These are phyloP conservation scores for Microplitis demolitor DNA, from an alignment of 1,140 invertebrate genomes.

Conservation along the genomic window DNA sequence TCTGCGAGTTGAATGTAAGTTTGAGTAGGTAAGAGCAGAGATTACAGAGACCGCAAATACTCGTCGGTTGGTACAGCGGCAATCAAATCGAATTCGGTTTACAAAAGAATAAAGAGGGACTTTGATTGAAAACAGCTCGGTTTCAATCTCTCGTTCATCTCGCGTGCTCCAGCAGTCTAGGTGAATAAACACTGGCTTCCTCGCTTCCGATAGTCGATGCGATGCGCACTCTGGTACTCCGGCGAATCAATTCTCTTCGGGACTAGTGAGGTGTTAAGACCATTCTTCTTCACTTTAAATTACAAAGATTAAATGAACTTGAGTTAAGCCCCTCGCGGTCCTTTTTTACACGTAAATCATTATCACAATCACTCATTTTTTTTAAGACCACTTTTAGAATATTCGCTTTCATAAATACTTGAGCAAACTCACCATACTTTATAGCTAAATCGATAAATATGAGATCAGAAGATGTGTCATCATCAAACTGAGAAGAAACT, in stretches of 20 bases:
- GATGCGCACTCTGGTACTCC: not conserved
- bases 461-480: not conserved
- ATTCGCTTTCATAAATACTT: not conserved
- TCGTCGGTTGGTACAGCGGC: not conserved
- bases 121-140: constrained; percentile 36
- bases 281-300: not conserved
- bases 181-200: constrained; percentile 50
- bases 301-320: not conserved
- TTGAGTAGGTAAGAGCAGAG: not conserved
- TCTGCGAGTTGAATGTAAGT: not conserved
- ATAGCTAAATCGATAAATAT: not conserved
- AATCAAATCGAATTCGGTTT: constrained; percentile 30
- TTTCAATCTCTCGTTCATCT: constrained; percentile 44
- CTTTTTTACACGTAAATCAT: not conserved
- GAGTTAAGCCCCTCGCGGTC: not conserved
- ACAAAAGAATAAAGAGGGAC: constrained; percentile 11
- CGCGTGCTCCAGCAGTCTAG: constrained; percentile 24
- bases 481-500: not conserved
- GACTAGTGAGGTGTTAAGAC: constrained; percentile 39
- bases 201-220: constrained; percentile 13
- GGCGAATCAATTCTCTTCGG: constrained; percentile 37
- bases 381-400: not conserved
- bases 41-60: constrained; percentile 16
- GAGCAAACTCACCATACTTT: not conserved
- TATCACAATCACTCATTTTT: no score